phyloP scores from a whole-genome alignment of 2,888 invertebrate species.

The Cyrtodaria siliqua region DNA sequence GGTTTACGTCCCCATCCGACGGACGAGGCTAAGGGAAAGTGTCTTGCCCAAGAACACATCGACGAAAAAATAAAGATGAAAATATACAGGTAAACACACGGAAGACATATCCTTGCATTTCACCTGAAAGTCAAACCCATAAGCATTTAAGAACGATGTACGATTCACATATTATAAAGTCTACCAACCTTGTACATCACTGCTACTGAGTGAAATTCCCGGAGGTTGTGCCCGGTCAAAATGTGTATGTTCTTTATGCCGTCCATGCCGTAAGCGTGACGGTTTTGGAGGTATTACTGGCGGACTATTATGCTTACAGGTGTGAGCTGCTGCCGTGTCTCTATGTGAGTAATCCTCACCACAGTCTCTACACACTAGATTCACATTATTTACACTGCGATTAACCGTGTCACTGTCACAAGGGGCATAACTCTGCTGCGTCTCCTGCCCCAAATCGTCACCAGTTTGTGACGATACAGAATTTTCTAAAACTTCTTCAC shows the following conservation, averaged over 20 bases:
- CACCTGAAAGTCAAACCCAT: too few relatives aligned
- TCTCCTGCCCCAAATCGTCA: constrained; percentile 26
- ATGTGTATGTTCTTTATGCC: constrained; percentile 57
- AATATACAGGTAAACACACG: too few relatives aligned
- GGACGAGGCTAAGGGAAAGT: too few relatives aligned
- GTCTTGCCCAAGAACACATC: too few relatives aligned
- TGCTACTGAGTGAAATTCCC: constrained; percentile 32
- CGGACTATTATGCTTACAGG: constrained; percentile 59
- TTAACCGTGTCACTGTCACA: constrained; percentile 21
- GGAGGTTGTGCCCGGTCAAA: constrained; percentile 61
- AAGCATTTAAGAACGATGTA: too few relatives aligned
- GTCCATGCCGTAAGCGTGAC: constrained; percentile 40
- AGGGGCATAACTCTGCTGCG: constrained; percentile 39
- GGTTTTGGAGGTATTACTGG: constrained; percentile 68
- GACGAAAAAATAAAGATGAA: too few relatives aligned
- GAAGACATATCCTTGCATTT: too few relatives aligned
- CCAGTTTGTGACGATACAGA: constrained; percentile 11
- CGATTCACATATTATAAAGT: too few relatives aligned
- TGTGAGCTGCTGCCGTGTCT: constrained; percentile 19
- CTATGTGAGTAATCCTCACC: constrained; percentile 36
- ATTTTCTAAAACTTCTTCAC: too few relatives aligned
- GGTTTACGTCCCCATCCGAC: too few relatives aligned
- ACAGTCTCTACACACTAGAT: constrained; percentile 43
- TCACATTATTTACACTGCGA: too few relatives aligned
- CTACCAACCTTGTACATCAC: constrained; percentile 46